Conservation (phyloP, 2,797 vertebrate genomes). For the Ctenopoma kingsleyae region DNA sequence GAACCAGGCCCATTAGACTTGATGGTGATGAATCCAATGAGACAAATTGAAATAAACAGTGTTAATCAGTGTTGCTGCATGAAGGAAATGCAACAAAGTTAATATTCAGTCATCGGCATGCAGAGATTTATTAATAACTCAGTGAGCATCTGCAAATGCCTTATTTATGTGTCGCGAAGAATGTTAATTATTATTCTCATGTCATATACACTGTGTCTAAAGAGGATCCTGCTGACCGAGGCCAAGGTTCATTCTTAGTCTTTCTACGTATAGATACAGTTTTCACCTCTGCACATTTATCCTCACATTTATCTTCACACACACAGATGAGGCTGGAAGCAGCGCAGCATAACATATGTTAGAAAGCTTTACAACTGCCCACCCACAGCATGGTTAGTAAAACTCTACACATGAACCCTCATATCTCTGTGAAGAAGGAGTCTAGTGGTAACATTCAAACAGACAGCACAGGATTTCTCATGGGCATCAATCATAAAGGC, state of each 20-base stretch:
- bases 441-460: conserved; percentile 57
- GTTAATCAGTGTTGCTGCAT: conserved; percentile 14
- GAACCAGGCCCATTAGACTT: conserved; percentile 17
- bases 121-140: not conserved
- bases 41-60: conserved; percentile 17
- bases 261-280: not conserved
- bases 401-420: conserved; percentile 56
- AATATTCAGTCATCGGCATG: not conserved
- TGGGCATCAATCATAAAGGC: conserved; percentile 68
- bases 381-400: conserved; percentile 68
- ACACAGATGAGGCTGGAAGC: conserved; percentile 20
- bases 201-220: not conserved
- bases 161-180: not conserved
- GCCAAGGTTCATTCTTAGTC: not conserved
- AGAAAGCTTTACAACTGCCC: conserved; percentile 65
- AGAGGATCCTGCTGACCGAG: not conserved
- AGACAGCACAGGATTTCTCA: conserved; percentile 50
- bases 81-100: conserved; percentile 15
- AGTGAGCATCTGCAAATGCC: not conserved
- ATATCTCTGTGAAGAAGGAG: conserved; percentile 54
- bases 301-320: not conserved
- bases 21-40: conserved; percentile 20
- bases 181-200: not conserved
- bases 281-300: not conserved
- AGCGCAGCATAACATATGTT: conserved; percentile 62